These are phyloP conservation scores for Callyntrura guangdongensis DNA, from an alignment of 2,888 invertebrate species.

Conservation along the genomic window DNA sequence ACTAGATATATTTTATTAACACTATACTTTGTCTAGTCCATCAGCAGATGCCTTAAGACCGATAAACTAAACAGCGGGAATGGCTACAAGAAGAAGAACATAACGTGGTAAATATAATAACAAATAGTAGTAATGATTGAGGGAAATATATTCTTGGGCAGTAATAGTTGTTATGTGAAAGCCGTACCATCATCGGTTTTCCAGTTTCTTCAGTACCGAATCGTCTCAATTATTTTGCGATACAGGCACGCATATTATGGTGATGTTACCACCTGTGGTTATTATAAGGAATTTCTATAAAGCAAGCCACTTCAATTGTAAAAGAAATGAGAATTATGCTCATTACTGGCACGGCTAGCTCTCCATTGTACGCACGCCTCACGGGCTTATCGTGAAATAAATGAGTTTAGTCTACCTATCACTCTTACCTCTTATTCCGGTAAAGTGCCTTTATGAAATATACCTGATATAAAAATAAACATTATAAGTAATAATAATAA, in stretches of 20 bases:
- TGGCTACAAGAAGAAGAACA: conserved; percentile 22
- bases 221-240: conserved; percentile 13
- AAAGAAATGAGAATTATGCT: conserved; percentile 52
- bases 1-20: neutral
- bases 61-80: conserved; percentile 57
- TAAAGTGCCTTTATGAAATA: neutral
- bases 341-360: conserved; percentile 48
- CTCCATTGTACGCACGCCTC: conserved; percentile 3
- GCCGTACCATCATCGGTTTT: neutral
- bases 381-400: conserved; percentile 10
- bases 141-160: too few relatives aligned
- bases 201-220: conserved; percentile 18
- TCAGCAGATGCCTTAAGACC: neutral
- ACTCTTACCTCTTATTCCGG: neutral
- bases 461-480: neutral
- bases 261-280: conserved; percentile 53
- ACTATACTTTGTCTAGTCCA: neutral
- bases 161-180: too few relatives aligned
- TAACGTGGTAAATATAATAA: too few relatives aligned
- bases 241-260: neutral
- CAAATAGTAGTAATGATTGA: neutral
- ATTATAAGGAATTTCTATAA: conserved; percentile 59
- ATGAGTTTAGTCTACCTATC: neutral
- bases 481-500: neutral
- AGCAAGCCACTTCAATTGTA: conserved; percentile 47